phyloP scores from a whole-genome alignment of 1,140 invertebrate species.

The Sinella curviseta region DNA sequence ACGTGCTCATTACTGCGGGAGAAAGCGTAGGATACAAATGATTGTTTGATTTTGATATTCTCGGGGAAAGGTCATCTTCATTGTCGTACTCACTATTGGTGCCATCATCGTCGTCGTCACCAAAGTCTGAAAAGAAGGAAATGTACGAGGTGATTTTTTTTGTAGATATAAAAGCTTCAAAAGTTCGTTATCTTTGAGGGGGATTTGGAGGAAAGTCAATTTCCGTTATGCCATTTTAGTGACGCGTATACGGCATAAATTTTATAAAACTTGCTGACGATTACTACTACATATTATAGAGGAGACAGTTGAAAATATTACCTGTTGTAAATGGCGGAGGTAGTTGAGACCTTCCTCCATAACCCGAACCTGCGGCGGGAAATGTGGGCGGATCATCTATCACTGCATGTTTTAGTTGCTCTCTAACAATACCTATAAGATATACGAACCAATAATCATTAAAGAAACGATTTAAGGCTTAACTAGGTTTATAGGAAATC shows the following conservation, averaged over 20 bases:
- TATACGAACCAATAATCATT: background rate
- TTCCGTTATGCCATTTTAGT: background rate
- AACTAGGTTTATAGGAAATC: too few species aligned
- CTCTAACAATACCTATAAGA: slow-evolving; percentile 20
- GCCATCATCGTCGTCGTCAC: slow-evolving; percentile 14
- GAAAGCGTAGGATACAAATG: slow-evolving; percentile 32
- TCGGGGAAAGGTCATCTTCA: slow-evolving; percentile 22
- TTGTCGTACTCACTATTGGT: slow-evolving; percentile 16
- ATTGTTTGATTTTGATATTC: slow-evolving; percentile 28
- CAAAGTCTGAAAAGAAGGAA: slow-evolving; percentile 2
- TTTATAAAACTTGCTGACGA: background rate
- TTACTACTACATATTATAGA: background rate
- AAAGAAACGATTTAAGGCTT: background rate
- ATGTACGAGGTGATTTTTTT: background rate
- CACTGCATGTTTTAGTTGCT: slow-evolving; percentile 19
- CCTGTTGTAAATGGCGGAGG: slow-evolving; percentile 5
- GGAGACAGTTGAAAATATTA: background rate
- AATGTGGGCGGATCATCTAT: slow-evolving; percentile 18
- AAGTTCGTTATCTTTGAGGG: background rate
- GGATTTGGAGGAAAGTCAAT: background rate
- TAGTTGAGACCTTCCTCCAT: background rate
- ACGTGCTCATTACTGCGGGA: slow-evolving; percentile 39
- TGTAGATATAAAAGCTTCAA: background rate
- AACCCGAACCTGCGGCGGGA: slow-evolving; percentile 21
- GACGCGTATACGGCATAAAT: background rate